Evolutionary conservation across 2,113 vertebrate species (phyloP), one percentile per base, ranked within the genome.

Genomic region (Mesocricetus auratus): DNA sequence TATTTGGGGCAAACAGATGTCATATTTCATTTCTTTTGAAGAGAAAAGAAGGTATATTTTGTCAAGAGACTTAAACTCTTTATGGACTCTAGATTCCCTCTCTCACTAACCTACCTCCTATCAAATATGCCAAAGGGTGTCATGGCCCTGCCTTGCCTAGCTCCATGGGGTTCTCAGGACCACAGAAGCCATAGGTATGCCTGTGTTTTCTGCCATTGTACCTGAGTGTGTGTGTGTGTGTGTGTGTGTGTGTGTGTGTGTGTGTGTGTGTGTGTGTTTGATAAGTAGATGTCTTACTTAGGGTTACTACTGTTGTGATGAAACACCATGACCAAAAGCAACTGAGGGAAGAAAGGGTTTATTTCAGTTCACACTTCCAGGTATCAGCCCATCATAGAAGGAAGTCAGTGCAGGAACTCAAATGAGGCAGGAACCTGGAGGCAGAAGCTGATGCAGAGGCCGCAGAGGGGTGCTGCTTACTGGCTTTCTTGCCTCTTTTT

Each of bases 11-110:
- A 94, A 94, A 86, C 56, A 89, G 93, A 83, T 50, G 87, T 95
- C 89, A 66, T 82, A 69, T 98, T 96, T 97, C n/a, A 95, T 93
- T 95, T 94, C 31, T 88, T 94, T 92, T 93, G 89, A 95, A 92
- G 75, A 89, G 45, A 92, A 85, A 95, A 89, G 78, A 91, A 94
- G 66, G 13, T 50, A 42, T 94, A 56, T 56, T 81, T 79, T 93
- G 77, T 91, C 74, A 85, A 85, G 77, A 77, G 91, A 53, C 92
- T 94, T 86, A 91, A 95, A 93, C 77, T 92, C 66, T n/a, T 50
- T 82, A 16, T 82, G 12, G 60, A 66, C 19, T 91, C 86, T 88
- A 45, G 50, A 26, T 85, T 96, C 68, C 74, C 21, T 42, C 86
- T 62, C 17, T 87, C 56, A 92, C n/a, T 93, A 77, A 92, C 47